Evolutionary conservation across 2,797 vertebrate species (phyloP), one percentile per base, ranked within the genome.

Genomic region (Carapus acus): DNA sequence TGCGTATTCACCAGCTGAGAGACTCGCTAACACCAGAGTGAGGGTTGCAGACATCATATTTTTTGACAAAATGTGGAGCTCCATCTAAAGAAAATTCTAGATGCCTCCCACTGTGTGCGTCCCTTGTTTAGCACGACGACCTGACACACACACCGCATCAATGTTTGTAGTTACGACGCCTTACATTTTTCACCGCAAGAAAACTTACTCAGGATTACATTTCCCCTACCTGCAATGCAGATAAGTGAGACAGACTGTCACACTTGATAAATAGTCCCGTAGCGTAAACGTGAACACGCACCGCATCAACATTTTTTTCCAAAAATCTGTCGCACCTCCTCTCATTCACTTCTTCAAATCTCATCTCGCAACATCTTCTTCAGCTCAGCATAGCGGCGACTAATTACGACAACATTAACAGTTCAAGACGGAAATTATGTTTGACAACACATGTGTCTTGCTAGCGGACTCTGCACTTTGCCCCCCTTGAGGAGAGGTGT

Each of bases 201-300:
- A 78, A 77, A 76, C 71, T 69, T 80, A 70, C 53, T 62, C 16
- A 3, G 74, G 70, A 76, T 82, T 78, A 77, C 62, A 69, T 82
- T 77, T 72, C 76, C 70, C 41, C 78, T n/a, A n/a, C n/a, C n/a
- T 79, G 76, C 77, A 83, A 65, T 83, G 77, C 78, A 82, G 81
- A 78, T 83, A 43, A 61, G 71, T 65, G 58, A 36, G 43, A 58
- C 34, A 72, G 76, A 79, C 77, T 70, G 69, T 48, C 39, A 39
- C 58, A 41, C 45, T 43, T 29, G 37, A 36, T 39, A 61, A 34
- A 58, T 24, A 27, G n/a, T n/a, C n/a, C n/a, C n/a, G n/a, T n/a
- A n/a, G n/a, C n/a, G n/a, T n/a, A n/a, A n/a, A n/a, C n/a, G n/a
- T n/a, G n/a, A n/a, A n/a, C n/a, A n/a, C n/a, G n/a, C n/a, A n/a